Conservation (phyloP, 2,888 invertebrate genomes). For the Xanthorhoe designata region DNA sequence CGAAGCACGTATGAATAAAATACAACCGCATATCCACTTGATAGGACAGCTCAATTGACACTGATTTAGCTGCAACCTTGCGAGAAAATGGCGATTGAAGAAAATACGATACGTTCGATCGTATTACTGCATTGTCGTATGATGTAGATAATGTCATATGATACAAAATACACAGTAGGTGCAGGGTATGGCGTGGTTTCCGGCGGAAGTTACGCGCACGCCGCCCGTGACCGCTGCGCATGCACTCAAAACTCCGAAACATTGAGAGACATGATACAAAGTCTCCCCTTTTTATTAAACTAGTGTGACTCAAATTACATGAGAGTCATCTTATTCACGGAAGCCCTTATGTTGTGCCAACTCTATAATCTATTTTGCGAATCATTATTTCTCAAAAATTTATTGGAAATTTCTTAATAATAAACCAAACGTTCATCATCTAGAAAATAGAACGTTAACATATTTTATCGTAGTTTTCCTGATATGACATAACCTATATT, state of each 20-base stretch:
- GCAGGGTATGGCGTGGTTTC: slow-evolving; percentile 73
- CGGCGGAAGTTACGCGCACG: slow-evolving; percentile 82
- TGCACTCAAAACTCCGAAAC: slow-evolving; percentile 35
- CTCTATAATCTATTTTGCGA: slow-evolving; percentile 1
- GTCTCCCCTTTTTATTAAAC: neutral
- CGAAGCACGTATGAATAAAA: slow-evolving; percentile 50
- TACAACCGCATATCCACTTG: slow-evolving; percentile 56
- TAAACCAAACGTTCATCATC: neutral
- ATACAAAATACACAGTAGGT: slow-evolving; percentile 52
- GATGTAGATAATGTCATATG: slow-evolving; percentile 50
- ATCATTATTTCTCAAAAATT: neutral
- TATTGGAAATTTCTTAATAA: neutral
- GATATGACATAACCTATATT: slow-evolving; percentile 38
- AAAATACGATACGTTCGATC: slow-evolving; percentile 54
- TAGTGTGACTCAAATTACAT: slow-evolving; percentile 24
- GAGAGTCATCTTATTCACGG: slow-evolving; percentile 30
- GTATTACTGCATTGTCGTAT: slow-evolving; percentile 55
- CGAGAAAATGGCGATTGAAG: slow-evolving; percentile 58
- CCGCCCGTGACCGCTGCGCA: slow-evolving; percentile 74
- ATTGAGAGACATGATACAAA: slow-evolving; percentile 24
- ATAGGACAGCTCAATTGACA: slow-evolving; percentile 60
- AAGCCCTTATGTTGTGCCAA: slow-evolving; percentile 34
- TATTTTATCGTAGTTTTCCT: slow-evolving; percentile 17
- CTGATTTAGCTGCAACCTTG: slow-evolving; percentile 70
- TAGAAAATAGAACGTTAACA: slow-evolving; percentile 5